A percentile compares a stretch with the other conserved stretches of the same genome.
Conservation (phyloP, 2,888 invertebrate genomes). For the Thysanoteuthis rhombus region DNA sequence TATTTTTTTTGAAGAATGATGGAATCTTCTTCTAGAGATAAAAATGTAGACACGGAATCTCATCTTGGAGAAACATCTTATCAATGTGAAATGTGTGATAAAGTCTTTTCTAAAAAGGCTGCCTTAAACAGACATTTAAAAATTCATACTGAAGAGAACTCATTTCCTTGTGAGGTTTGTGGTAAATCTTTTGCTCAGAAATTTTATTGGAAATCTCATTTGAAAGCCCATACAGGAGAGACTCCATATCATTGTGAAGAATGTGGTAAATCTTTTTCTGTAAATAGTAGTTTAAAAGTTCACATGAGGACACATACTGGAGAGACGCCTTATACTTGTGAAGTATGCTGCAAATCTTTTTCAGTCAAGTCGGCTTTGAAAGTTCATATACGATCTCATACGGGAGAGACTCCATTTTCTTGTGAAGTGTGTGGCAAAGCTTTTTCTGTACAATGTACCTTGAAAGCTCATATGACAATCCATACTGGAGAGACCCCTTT, state of each 20-base stretch:
- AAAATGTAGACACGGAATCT: background rate
- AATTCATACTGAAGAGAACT: constrained; percentile 14
- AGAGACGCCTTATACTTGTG: background rate
- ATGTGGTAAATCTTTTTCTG: constrained; percentile 1
- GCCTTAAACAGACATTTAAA: background rate
- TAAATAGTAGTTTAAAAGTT: background rate
- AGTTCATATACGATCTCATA: too few species aligned
- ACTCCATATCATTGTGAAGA: background rate
- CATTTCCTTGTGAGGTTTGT: background rate
- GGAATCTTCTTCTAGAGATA: too few species aligned
- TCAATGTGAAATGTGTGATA: background rate
- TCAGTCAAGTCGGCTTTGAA: background rate
- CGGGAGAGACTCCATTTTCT: too few species aligned
- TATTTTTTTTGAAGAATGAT: too few species aligned
- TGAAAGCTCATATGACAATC: too few species aligned
- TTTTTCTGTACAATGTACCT: too few species aligned
- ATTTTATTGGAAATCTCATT: background rate
- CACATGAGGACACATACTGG: background rate
- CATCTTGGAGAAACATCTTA: background rate
- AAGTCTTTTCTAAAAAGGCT: background rate
- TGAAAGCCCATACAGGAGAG: background rate
- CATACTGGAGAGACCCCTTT: too few species aligned
- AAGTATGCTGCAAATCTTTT: background rate
- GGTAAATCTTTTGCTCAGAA: background rate
- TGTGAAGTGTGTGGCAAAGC: too few species aligned